Evolutionary conservation across 2,113 vertebrate genomes (phyloP), one percentile per base, ranked within the genome.

Genomic region (Cepphus grylle): DNA sequence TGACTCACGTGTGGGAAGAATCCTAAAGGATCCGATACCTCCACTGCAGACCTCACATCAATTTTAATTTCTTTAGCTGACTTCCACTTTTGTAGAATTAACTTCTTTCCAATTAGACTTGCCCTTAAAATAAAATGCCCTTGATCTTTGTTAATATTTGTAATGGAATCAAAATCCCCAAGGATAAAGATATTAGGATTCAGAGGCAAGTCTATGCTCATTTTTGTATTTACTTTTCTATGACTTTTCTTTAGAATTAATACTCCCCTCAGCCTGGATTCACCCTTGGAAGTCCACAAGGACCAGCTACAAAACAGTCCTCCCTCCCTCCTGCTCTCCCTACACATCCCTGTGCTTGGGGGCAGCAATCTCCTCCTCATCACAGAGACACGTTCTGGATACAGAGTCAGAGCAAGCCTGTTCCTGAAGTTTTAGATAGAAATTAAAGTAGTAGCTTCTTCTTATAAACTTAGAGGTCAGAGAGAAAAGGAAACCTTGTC

Each of bases 121-220:
- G 81, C 56, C 78, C 61, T 86, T 96, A 95, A 96, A 97, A 97
- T 97, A 95, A 96, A 96, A 95, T 84, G 71, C 32, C 92, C 92
- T 94, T 94, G 92, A 94, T 97, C 90, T 96, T 94, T 94, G 71
- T 47, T 97, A 95, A 90, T 97, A 94, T 91, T 94, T 96, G 59
- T 93, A 95, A 97, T 95, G 47, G 71, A 97, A 94, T 88, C 55
- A 90, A 96, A 94, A 94, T 94, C 94, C 50, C 90, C 43, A 86
- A 90, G 78, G 86, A 95, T 81, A 94, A 88, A 94, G 84, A 70
- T 55, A 84, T 58, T 52, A 91, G 45, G 69, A 95, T 94, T 95
- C 71, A 81, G 65, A 94, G 22, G 22, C 49, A 94, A 92, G 36
- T 40, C 63, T 92, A 61, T 71, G 34, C 4, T 94, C 25, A 87